Conservation (phyloP, 2,888 invertebrate species). For the Shargacucullia verbasci region DNA sequence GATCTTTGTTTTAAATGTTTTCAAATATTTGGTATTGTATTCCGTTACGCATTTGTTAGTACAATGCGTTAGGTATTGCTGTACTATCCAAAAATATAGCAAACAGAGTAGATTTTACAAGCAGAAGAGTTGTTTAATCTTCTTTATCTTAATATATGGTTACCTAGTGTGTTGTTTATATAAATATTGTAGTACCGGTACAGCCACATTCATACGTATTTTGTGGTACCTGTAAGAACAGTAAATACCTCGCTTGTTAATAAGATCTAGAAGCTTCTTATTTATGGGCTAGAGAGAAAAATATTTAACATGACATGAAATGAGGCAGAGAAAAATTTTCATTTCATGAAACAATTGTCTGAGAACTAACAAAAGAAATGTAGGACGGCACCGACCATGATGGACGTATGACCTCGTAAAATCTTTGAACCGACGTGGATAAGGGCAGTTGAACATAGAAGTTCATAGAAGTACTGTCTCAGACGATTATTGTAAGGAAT, state of each 20-base stretch:
- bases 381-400: background rate
- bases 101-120: too few species aligned
- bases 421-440: background rate
- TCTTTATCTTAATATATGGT: too few species aligned
- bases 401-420: background rate
- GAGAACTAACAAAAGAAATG: background rate
- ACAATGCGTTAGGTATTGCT: background rate
- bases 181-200: too few species aligned
- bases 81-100: too few species aligned
- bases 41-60: conserved; percentile 13
- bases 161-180: too few species aligned
- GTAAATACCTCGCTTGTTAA: too few species aligned
- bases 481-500: too few species aligned
- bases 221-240: too few species aligned
- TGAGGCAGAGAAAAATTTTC: background rate
- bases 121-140: too few species aligned
- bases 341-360: background rate
- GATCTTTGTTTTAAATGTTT: conserved; percentile 58
- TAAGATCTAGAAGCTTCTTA: too few species aligned
- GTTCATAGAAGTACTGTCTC: background rate
- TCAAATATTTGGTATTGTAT: conserved; percentile 24
- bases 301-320: background rate
- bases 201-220: too few species aligned
- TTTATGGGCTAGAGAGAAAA: background rate
- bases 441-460: background rate